Evolutionary conservation across 1,140 invertebrate species (phyloP).

Genomic region (Euglossa dilemma): DNA sequence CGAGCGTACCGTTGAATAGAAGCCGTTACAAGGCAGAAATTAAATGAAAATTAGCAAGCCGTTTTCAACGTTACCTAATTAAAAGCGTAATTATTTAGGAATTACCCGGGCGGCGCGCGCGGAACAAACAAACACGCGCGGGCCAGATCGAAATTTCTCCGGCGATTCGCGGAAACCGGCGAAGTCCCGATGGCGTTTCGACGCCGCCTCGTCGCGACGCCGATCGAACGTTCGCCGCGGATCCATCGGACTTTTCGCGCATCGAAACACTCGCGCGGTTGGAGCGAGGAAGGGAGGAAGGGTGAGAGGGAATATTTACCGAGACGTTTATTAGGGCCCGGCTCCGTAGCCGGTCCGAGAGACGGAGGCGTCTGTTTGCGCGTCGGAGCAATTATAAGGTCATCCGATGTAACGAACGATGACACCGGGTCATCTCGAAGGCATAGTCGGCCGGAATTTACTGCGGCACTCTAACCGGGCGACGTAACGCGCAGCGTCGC

Average conservation of each 20-base stretch:
- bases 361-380: background rate
- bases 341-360: background rate
- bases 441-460: slow-evolving; percentile 35
- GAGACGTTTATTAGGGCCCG: slow-evolving; percentile 24
- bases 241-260: background rate
- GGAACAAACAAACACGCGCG: slow-evolving; percentile 21
- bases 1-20: slow-evolving; percentile 13
- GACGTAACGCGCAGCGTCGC: slow-evolving; percentile 16
- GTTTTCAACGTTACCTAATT: slow-evolving; percentile 46
- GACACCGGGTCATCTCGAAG: slow-evolving; percentile 50
- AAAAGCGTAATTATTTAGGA: slow-evolving; percentile 52
- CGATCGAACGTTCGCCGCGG: background rate
- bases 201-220: background rate
- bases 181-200: too few relatives aligned
- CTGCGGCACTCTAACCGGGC: slow-evolving; percentile 35
- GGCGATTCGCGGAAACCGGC: background rate
- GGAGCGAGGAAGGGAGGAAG: too few relatives aligned
- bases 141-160: slow-evolving; percentile 6
- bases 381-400: slow-evolving; percentile 55
- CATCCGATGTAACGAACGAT: slow-evolving; percentile 43
- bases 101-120: background rate
- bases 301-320: background rate
- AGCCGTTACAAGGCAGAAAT: slow-evolving; percentile 39
- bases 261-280: background rate
- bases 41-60: slow-evolving; percentile 44